These are phyloP conservation scores for Chascanopsetta lugubris DNA, from an alignment of 2,113 vertebrate species.

Conservation along the genomic window DNA sequence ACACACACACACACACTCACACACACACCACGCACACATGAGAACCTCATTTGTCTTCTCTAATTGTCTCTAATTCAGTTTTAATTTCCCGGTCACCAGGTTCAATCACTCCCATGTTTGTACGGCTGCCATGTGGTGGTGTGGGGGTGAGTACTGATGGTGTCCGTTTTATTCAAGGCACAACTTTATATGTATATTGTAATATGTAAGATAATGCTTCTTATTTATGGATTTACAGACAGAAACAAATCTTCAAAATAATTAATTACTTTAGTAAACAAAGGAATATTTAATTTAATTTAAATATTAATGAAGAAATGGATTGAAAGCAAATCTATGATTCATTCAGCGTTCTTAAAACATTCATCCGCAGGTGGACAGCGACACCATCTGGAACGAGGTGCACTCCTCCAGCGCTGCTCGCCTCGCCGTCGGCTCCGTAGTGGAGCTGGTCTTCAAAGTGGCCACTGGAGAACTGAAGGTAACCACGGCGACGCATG, in stretches of 20 bases:
- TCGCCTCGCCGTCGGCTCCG: slow-evolving; percentile 93
- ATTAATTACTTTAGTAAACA: too few species aligned
- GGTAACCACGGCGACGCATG: slow-evolving; percentile 82
- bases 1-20: not conserved
- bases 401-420: slow-evolving; percentile 95
- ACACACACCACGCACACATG: not conserved
- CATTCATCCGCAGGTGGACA: slow-evolving; percentile 93
- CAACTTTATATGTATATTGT: not conserved
- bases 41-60: not conserved
- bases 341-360: too few species aligned
- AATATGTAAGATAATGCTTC: too few species aligned
- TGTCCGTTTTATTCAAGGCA: not conserved
- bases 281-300: too few species aligned
- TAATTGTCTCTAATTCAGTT: not conserved
- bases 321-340: too few species aligned
- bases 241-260: too few species aligned
- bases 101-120: slow-evolving; percentile 94
- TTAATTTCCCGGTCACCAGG: slow-evolving; percentile 74
- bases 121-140: slow-evolving; percentile 96
- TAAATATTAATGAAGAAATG: too few species aligned
- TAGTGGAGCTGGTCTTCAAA: slow-evolving; percentile 96
- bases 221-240: too few species aligned
- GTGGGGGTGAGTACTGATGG: slow-evolving; percentile 94
- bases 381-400: slow-evolving; percentile 99
- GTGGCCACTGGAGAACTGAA: slow-evolving; percentile 94